These are phyloP conservation scores for Drosophila sp. DNA, from an alignment of 1,140 invertebrate species.

Conservation along the genomic window DNA sequence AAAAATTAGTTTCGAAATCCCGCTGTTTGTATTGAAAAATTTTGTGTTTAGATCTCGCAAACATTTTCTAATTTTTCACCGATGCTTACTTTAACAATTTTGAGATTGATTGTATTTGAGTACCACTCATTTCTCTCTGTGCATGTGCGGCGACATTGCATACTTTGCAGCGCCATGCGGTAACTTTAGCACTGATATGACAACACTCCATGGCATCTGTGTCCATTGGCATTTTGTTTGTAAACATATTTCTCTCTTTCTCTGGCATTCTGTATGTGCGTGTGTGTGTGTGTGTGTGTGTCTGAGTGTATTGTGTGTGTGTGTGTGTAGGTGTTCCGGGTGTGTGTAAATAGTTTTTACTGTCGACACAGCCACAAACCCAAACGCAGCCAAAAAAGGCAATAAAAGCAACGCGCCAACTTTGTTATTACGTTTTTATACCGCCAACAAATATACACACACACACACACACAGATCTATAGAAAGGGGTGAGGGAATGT, in stretches of 20 bases:
- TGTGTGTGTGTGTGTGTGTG: neutral
- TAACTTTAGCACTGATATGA: conserved; percentile 68
- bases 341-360: conserved; percentile 71
- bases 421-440: conserved; percentile 77
- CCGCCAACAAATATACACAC: conserved; percentile 40
- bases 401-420: conserved; percentile 73
- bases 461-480: conserved; percentile 24
- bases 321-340: neutral
- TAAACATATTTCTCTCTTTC: conserved; percentile 45
- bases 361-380: conserved; percentile 30
- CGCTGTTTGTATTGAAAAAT: too few species aligned
- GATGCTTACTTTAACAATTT: too few species aligned
- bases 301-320: neutral
- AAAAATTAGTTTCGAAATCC: too few species aligned
- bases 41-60: too few species aligned
- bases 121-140: neutral
- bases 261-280: neutral
- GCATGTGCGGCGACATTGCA: conserved; percentile 45
- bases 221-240: conserved; percentile 80
- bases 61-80: too few species aligned
- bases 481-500: neutral
- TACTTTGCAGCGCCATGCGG: conserved; percentile 69
- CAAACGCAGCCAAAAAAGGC: conserved; percentile 65
- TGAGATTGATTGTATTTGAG: too few species aligned
- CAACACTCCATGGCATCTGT: conserved; percentile 53